Evolutionary conservation across 2,888 invertebrate genomes (phyloP), one percentile per base, ranked within the genome.

Genomic region (Oscheius sp.): DNA sequence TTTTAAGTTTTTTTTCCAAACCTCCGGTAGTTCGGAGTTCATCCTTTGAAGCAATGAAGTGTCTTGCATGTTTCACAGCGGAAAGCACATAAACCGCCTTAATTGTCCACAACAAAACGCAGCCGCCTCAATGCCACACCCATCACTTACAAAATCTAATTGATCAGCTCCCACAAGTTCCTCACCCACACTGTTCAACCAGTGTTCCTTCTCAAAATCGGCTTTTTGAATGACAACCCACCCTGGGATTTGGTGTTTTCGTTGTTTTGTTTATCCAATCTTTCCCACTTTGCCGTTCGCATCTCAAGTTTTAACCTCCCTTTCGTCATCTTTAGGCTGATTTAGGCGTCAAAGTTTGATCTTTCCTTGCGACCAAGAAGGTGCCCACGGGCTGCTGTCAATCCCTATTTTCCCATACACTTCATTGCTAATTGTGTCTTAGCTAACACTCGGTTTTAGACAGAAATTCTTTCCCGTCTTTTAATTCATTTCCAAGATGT

Each of bases 21-120:
- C 17, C 42, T n/a, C 42, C 39, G n/a, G n/a, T n/a, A 45, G 15
- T 17, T 34, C 34, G 34, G 29, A 17, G 17, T 27, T 12, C 48
- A 48, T 55, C 34, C 37, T 15, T 15, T 17, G 17, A 34, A 55
- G 33, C 55, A 55, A 55, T 55, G 55, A 55, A 55, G 55, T 55
- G 55, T 20, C 61, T 61, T 61, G 61, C 61, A 61, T 61, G 61
- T 61, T 61, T 61, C 61, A 61, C 61, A 45, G 61, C 61, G 61
- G 61, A 61, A 61, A 61, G 45, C 61, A 61, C 61, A 61, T 61
- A 61, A 61, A 61, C 61, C 61, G 61, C 61, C 61, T 61, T 61
- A 61, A 61, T 61, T 61, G 61, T 61, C 45, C 61, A 61, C 61
- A 61, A 61, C 61, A 61, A 61, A 61, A 61, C 61, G 45, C 39